Base-by-base conservation (phyloP, 1,140 invertebrate species). In the Drosophila neocordata region DNA sequence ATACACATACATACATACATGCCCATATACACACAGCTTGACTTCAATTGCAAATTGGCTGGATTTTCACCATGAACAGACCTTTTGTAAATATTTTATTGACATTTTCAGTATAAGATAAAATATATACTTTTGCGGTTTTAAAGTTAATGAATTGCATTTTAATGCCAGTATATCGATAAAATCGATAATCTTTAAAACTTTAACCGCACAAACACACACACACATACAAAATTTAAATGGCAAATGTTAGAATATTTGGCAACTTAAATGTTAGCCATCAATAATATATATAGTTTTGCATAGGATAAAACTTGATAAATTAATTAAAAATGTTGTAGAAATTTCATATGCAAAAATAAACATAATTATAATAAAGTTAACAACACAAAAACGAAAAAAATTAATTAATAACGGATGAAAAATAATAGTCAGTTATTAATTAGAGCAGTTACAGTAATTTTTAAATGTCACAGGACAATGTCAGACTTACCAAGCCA, bases 111-210 rank as follows among this genome's bases (percentile, higher is more conserved):
- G 8, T 2, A 56, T 56, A 34, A 31, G 27, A 27, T 56, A 15
- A 56, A 56, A 56, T 56, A 34, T 56, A 27, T 27, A 31, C 27
- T 56, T 56, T 56, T 56, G 53, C 13, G 53, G 53, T 56, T 56
- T 56, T 56, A 56, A 56, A 56, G 53, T 56, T 56, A 56, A 56
- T 56, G 31, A 56, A 56, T 56, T 56, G 53, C 53, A 31, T 56
- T 56, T 56, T 56, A 13, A 56, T 56, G 8, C 53, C 18, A 35
- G 53, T 56, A 27, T 27, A n/a, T 56, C 13, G 53, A 34, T 35
- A 56, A 48, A 48, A 56, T 56, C 53, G 27, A 56, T 18, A 56
- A 56, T 56, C 53, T 56, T 35, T 56, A 34, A 34, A 35, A 18
- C 5, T 13, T 35, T 56, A 34, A 56, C 27, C 13, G 11, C 31